Base-by-base conservation (phyloP, 1,140 invertebrate species). In the Magallana angulata region DNA sequence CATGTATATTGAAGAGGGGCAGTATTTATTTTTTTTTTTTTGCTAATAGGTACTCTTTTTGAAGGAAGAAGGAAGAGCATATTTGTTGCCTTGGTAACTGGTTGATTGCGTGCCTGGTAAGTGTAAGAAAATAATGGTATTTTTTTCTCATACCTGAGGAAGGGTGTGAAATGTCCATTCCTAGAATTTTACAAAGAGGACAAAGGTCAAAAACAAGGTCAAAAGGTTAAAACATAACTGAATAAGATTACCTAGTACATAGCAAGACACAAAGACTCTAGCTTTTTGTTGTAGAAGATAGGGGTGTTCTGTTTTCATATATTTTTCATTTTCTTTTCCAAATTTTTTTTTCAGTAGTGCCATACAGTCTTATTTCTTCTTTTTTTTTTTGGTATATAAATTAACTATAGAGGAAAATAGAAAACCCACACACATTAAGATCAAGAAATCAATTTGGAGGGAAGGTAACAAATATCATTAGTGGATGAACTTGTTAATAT, bases 131-230 rank as follows among this genome's bases (percentile, higher is more conserved):
- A 76, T 76, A 76, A 30, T 48, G 36, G 36, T 48, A 48, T 48
- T 24, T 12, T 12, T 76, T 76, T 76, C 16, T 64, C 60, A 64
- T 64, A 76, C 68, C 68, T 76, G 68, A 76, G 68, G 68, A 30
- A 76, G 68, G 68, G 68, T 76, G 68, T 76, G 68, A 76, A 76
- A 76, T 76, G 68, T 76, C 68, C 68, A 76, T 76, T 76, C 68
- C 68, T 76, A 76, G 68, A 76, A 76, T 76, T 76, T 76, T 76
- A 76, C 68, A 76, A 48, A 76, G 68, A 76, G 68, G 68, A 30
- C 68, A 76, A 30, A 76, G 68, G 68, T 76, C 68, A 76, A 76
- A 76, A 76, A 76, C 68, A 76, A 76, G 68, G 68, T 76, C 68
- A 76, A 76, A 76, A 76, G 68, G 68, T 76, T 76, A 76, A 48